Evolutionary conservation across 2,888 invertebrate genomes (phyloP).

Genomic region (Branchellion lobata): DNA sequence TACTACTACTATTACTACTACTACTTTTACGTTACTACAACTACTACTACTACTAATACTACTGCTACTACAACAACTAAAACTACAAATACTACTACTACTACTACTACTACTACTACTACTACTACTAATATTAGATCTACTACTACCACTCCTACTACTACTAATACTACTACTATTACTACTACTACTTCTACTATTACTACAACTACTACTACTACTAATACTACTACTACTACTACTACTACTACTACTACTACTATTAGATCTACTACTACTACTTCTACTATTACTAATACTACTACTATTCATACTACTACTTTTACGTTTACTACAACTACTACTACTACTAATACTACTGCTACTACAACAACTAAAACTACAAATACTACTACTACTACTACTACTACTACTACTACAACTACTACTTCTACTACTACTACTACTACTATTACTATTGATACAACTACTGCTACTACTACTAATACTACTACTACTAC

Average conservation of each 20-base stretch:
- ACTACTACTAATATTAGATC: no score
- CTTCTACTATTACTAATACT: conserved; percentile 19
- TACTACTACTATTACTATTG: conserved; percentile 13
- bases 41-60: conserved; percentile 5
- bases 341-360: conserved; percentile 25
- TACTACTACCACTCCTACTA: conserved; percentile 22
- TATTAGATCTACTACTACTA: conserved; percentile 9
- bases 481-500: conserved; percentile 4
- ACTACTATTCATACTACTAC: conserved; percentile 27
- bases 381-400: conserved; percentile 13
- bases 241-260: conserved; percentile 13
- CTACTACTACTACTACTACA: conserved; percentile 16
- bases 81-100: conserved; percentile 27
- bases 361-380: conserved; percentile 7
- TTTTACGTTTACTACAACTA: conserved; percentile 17
- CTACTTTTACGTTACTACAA: conserved; percentile 25
- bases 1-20: conserved; percentile 38
- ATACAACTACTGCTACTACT: background rate
- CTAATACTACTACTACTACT: background rate
- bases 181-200: conserved; percentile 8
- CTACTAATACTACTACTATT: conserved; percentile 15
- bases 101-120: conserved; percentile 28
- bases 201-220: conserved; percentile 12
- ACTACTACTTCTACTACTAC: conserved; percentile 10
- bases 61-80: background rate